Evolutionary conservation across 2,797 vertebrate species (phyloP), one percentile per base, ranked within the genome.

Genomic region (Acipenser oxyrinchus): DNA sequence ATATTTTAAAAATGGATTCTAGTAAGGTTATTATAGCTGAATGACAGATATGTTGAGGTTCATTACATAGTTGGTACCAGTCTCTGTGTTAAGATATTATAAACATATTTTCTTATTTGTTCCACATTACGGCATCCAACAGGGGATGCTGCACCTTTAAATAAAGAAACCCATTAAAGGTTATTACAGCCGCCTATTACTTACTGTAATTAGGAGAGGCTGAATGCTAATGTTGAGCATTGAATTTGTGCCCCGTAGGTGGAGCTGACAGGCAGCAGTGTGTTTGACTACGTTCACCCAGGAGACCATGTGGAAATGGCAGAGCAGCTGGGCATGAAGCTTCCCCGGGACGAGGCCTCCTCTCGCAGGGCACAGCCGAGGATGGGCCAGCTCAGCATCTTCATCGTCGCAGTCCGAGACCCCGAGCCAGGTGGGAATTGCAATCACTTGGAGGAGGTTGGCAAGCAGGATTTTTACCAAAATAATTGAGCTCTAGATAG

Each of bases 241-340:
- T 74, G 71, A 62, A 76, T 78, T 70, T 61, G n/a, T 12, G 4
- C 6, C 23, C 68, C 77, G 70, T 80, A 99, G 96, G 96, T 99
- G 88, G 96, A 99, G 91, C 90, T 99, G 88, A 97, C 95, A 61
- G 96, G 96, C 87, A 98, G 96, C 91, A 98, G 96, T 10, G 92
- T 90, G 71, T 99, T 98, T 74, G 96, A 99, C 86, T 98, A 99
- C 79, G 87, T 99, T 75, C 95, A 99, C 86, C 96, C 96, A 0
- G 95, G 95, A 65, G 96, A 99, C 83, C 96, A 97, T 23, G 95
- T 96, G 87, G 95, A 98, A 86, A 94, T 92, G 94, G 95, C 96
- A 2, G 96, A 99, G 84, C 96, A 98, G 88, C 91, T 99, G 74
- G 96, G 96, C 78, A 98, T 98, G 94, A 98, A 97, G 89, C 91